These are phyloP conservation scores for Salminus brasiliensis DNA, from an alignment of 2,113 vertebrate genomes.

Conservation along the genomic window DNA sequence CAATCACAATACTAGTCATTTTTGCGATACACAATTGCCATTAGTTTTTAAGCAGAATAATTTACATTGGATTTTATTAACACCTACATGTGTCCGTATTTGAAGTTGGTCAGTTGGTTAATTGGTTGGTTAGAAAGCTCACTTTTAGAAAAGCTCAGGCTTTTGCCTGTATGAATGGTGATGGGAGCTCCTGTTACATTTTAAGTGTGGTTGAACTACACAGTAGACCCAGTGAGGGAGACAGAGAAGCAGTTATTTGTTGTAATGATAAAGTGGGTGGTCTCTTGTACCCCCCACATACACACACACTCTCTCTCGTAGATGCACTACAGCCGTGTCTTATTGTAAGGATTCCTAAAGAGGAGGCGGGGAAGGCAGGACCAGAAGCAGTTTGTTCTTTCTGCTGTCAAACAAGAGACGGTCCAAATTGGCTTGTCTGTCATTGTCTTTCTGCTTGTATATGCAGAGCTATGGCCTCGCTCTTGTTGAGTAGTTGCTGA, in stretches of 20 bases:
- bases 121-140: too few relatives aligned
- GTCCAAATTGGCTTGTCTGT: conserved; percentile 58
- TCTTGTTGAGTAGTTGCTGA: conserved; percentile 18
- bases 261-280: conserved; percentile 46
- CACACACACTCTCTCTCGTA: background rate
- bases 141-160: too few relatives aligned
- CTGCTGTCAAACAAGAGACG: conserved; percentile 71
- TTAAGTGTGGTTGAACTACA: conserved; percentile 8
- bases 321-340: conserved; percentile 17
- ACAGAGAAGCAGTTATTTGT: conserved; percentile 34
- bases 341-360: conserved; percentile 69
- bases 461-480: conserved; percentile 30
- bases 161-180: too few relatives aligned
- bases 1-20: too few relatives aligned
- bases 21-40: too few relatives aligned
- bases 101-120: too few relatives aligned
- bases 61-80: too few relatives aligned
- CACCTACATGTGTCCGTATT: too few relatives aligned
- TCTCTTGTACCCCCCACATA: conserved; percentile 40
- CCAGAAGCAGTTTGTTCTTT: conserved; percentile 69
- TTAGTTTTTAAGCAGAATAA: too few relatives aligned
- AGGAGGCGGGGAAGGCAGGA: conserved; percentile 62
- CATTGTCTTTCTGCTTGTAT: conserved; percentile 59
- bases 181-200: background rate
- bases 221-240: background rate